A percentile compares a stretch with the other conserved stretches of the same genome.
Conservation (phyloP, 2,888 invertebrate species). For the Sclerodermus sp. region DNA sequence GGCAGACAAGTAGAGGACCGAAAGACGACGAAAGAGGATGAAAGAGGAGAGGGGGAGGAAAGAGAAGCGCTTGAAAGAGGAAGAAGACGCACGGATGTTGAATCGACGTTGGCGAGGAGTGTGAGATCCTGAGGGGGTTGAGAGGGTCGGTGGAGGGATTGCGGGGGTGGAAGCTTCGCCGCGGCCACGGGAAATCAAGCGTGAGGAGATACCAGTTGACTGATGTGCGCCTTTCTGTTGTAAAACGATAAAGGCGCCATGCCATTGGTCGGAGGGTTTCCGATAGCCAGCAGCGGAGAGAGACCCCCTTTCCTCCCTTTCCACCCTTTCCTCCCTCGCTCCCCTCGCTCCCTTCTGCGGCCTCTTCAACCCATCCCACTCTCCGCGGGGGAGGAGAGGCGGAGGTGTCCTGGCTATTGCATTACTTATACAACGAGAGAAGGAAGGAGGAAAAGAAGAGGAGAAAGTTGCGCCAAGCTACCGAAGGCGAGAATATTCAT, state of each 20-base stretch:
- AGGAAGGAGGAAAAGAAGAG: too few relatives aligned
- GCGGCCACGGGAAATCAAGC: constrained; percentile 60
- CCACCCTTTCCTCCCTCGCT: constrained; percentile 3
- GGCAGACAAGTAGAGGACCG: too few relatives aligned
- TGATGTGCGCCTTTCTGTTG: constrained; percentile 59
- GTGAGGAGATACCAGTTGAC: constrained; percentile 59
- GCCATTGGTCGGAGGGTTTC: constrained; percentile 56
- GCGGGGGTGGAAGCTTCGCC: constrained; percentile 18
- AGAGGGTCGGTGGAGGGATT: constrained; percentile 23
- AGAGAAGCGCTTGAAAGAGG: neutral
- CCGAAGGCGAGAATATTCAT: too few relatives aligned
- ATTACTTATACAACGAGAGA: too few relatives aligned
- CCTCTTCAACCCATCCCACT: neutral
- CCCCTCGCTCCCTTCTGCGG: constrained; percentile 12
- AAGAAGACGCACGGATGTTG: too few relatives aligned
- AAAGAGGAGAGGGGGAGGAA: neutral
- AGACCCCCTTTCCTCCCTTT: constrained; percentile 7
- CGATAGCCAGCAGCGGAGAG: constrained; percentile 44
- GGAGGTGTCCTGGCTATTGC: constrained; percentile 19
- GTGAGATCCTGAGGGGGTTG: neutral
- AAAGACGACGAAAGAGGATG: too few relatives aligned
- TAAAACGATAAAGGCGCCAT: constrained; percentile 58
- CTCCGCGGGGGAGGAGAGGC: neutral
- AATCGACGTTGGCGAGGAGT: too few relatives aligned
- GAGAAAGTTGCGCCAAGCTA: too few relatives aligned